phyloP scores from a whole-genome alignment of 92 coral and sea anemone species.

The Parazoanthus atlanticus region DNA sequence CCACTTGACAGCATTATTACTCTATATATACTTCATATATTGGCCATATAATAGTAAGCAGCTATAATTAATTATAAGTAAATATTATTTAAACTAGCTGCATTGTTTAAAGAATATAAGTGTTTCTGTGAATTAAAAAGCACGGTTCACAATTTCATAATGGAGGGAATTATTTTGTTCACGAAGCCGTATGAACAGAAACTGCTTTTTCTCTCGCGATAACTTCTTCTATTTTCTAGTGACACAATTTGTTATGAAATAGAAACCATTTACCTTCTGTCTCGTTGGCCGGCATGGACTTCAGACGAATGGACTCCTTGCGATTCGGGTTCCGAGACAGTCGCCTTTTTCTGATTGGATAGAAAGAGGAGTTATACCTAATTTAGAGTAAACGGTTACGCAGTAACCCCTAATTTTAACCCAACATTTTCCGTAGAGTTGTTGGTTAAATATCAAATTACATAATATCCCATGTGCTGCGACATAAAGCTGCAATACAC shows the following conservation, averaged over 20 bases:
- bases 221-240: too few species aligned
- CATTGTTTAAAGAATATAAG: too few species aligned
- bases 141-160: too few species aligned
- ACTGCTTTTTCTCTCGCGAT: not conserved
- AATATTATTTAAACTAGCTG: too few species aligned
- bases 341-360: not conserved
- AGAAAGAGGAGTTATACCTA: not conserved
- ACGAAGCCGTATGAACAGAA: too few species aligned
- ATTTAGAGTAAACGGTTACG: not conserved
- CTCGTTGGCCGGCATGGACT: not conserved
- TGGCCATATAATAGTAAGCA: too few species aligned
- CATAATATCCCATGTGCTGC: not conserved
- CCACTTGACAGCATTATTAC: too few species aligned
- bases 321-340: not conserved
- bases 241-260: not conserved
- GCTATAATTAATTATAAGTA: too few species aligned
- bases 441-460: too few species aligned
- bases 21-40: too few species aligned
- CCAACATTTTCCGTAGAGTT: not conserved
- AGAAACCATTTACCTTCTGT: constrained; percentile 1
- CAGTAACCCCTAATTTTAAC: not conserved
- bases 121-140: too few species aligned
- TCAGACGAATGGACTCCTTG: constrained; percentile 1
- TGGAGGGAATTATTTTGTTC: too few species aligned
- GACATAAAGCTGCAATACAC: not conserved